Evolutionary conservation across 2,797 vertebrate genomes (phyloP), one percentile per base, ranked within the genome.

Genomic region (Enteromius treurensis): DNA sequence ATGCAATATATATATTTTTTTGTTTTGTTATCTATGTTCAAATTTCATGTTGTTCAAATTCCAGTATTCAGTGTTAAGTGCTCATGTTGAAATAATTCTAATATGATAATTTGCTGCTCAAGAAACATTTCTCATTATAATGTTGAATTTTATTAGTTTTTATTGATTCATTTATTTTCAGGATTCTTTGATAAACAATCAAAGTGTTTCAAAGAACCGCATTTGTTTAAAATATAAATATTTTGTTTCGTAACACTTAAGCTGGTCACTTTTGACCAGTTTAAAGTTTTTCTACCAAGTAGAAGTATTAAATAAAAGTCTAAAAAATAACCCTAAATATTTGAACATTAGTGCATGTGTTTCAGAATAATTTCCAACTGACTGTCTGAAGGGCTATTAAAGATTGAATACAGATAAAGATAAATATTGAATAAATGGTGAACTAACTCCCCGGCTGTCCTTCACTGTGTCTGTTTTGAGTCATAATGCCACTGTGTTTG

Each of bases 391-490:
- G 1, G 47, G 26, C 21, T 42, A 4, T 78, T 7, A 64, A 78
- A 49, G 3, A 77, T 77, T 45, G 21, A 60, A 64, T 9, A 42
- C 23, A 3, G 1, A 60, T 62, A 26, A 26, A 77, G 53, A 62
- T 26, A 47, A 4, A 77, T 64, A 77, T 45, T 60, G 7, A 77
- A 47, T 78, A 64, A 21, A 77, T 60, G 0, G 26, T 51, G 45
- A 51, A 23, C 29, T 10, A 47, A 32, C 17, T 42, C 53, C 40
- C 53, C 10, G 1, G 42, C 45, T 29, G 55, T 65, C 15, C 32
- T 51, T 82, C 10, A 26, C 47, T 65, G 3, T 34, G 32, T 67
- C 49, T 76, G 45, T 67, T 67, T 76, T 65, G 15, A 42, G 47
- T 67, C 45, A 75, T 21, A 82, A 55, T 53, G 60, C 29, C 5